A percentile compares a stretch with the other conserved stretches of the same genome.
phyloP scores from a whole-genome alignment of 2,113 vertebrate genomes.

The Morone chrysops region DNA sequence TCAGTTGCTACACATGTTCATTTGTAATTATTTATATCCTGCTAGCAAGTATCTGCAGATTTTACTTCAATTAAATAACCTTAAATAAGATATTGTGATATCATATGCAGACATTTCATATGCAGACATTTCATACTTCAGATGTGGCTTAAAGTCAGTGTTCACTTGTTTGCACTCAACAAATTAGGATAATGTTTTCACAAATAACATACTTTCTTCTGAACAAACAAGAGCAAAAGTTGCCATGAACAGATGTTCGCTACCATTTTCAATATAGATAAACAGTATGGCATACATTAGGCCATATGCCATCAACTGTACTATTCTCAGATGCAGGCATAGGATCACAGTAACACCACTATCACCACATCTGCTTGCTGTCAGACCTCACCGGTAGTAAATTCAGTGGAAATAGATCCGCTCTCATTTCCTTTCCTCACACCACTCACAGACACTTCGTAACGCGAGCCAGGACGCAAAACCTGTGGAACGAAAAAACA shows the following conservation, averaged over 20 bases:
- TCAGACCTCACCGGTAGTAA: slow-evolving; percentile 91
- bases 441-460: slow-evolving; percentile 89
- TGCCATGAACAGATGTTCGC: slow-evolving; percentile 44
- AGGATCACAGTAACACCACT: slow-evolving; percentile 24
- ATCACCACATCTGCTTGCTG: slow-evolving; percentile 69
- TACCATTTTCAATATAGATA: slow-evolving; percentile 17
- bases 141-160: not conserved
- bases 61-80: not conserved
- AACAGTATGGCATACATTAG: slow-evolving; percentile 35
- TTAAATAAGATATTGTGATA: not conserved
- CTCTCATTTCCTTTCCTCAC: slow-evolving; percentile 91
- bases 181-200: slow-evolving; percentile 19
- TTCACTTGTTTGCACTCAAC: slow-evolving; percentile 10
- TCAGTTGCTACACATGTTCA: not conserved
- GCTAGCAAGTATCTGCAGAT: not conserved
- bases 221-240: slow-evolving; percentile 22
- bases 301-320: slow-evolving; percentile 52
- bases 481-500: slow-evolving; percentile 81
- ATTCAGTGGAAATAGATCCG: slow-evolving; percentile 86
- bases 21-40: not conserved
- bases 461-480: slow-evolving; percentile 90
- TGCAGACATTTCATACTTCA: not conserved
- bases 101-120: not conserved
- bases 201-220: slow-evolving; percentile 20
- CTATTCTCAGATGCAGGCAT: slow-evolving; percentile 34